Evolutionary conservation across 2,113 vertebrate genomes (phyloP), one percentile per base, ranked within the genome.

Genomic region (Numida meleagris): DNA sequence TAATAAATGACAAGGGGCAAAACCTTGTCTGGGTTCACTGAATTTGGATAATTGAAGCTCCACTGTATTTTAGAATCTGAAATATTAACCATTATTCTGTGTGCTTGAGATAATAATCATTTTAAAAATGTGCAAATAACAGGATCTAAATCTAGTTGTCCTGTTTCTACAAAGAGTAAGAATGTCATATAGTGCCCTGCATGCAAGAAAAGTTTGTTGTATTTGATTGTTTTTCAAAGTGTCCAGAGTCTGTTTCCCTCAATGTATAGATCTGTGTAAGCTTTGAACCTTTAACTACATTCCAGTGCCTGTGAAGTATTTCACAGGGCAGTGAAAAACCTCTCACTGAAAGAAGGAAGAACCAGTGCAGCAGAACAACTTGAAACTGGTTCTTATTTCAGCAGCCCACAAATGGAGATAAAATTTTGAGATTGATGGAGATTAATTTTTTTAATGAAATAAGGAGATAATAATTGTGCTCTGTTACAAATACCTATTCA

Each of bases 1-100:
- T 97, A 96, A 97, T 94, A 96, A 95, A 96, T 94, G 90, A 95
- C 95, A 93, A 91, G 90, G 91, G 93, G 92, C 82, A 96, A 88
- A 95, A 94, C 91, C 95, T 90, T 94, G 93, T 95, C 93, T 95
- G 88, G 88, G 95, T 95, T 97, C 94, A 97, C 93, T 96, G 94
- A 81, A 83, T 95, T 95, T 90, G 88, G 94, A 94, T 97, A 97
- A 97, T 95, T 95, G 88, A 95, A 89, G 85, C 94, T 94, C 85
- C 29, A 57, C 93, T 91, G 79, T 94, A 95, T 96, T 95, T 95
- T 96, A 94, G 93, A 95, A 95, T 95, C 76, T 94, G 85, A 94
- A 95, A 95, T 95, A 94, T 95, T 93, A 97, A 81, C 89, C 57
- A 62, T 94, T 94, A 90, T 96, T 94, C 91, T 93, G 50, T 89